phyloP scores from a whole-genome alignment of 2,888 invertebrate genomes.

The Morpho deidamia region DNA sequence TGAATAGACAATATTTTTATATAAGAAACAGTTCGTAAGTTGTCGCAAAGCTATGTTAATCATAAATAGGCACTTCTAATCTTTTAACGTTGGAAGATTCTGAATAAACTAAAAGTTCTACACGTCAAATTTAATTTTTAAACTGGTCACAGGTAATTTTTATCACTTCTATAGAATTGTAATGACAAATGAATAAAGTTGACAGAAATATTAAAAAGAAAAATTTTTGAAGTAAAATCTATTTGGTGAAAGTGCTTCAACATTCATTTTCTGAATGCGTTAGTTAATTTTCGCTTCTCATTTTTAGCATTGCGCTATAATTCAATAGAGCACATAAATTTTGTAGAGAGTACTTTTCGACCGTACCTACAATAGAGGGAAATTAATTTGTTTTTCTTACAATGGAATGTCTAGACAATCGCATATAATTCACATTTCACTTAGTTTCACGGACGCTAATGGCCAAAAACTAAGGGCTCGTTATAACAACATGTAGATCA shows the following conservation, averaged over 20 bases:
- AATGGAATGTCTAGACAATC: slow-evolving; percentile 74
- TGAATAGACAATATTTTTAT: too few species aligned
- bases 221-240: slow-evolving; percentile 19
- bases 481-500: slow-evolving; percentile 45
- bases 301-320: slow-evolving; percentile 51
- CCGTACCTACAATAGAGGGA: slow-evolving; percentile 58
- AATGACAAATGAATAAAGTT: not conserved
- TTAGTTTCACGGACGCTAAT: slow-evolving; percentile 67
- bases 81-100: too few species aligned
- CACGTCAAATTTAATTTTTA: too few species aligned
- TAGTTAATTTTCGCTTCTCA: slow-evolving; percentile 52
- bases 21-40: too few species aligned
- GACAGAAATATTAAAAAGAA: slow-evolving; percentile 10
- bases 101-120: too few species aligned
- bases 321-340: slow-evolving; percentile 69
- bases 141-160: too few species aligned
- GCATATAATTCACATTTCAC: slow-evolving; percentile 73
- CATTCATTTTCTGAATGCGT: slow-evolving; percentile 34
- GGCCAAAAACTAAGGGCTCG: slow-evolving; percentile 45
- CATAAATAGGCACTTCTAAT: too few species aligned
- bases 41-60: too few species aligned
- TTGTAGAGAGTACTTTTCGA: slow-evolving; percentile 58
- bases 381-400: slow-evolving; percentile 77
- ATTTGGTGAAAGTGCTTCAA: slow-evolving; percentile 25
- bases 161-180: not conserved